These are phyloP conservation scores for Masnerella sp. DNA, from an alignment of 2,888 invertebrate species.

Conservation along the genomic window DNA sequence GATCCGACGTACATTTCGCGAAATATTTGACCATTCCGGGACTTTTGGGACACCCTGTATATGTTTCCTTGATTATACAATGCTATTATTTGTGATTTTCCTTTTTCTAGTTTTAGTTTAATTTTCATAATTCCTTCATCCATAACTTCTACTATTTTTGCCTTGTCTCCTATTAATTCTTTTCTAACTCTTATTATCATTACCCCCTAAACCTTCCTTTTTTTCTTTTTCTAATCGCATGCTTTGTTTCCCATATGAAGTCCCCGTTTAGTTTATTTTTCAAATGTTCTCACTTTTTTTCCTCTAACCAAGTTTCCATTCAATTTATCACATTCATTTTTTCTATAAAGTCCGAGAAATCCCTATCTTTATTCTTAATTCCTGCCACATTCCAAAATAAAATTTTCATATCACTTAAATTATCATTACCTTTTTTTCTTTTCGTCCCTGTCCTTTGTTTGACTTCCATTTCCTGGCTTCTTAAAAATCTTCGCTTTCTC, in stretches of 20 bases:
- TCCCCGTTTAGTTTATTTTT: background rate
- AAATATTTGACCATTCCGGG: too few species aligned
- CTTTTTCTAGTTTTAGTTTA: background rate
- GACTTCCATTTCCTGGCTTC: too few species aligned
- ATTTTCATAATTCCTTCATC: background rate
- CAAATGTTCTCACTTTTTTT: slow-evolving; percentile 27
- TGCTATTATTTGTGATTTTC: too few species aligned
- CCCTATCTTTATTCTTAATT: slow-evolving; percentile 48
- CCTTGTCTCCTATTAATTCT: background rate
- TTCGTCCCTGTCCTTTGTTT: background rate
- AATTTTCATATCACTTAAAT: background rate
- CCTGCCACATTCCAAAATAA: slow-evolving; percentile 58
- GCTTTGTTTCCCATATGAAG: background rate
- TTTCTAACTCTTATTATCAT: background rate
- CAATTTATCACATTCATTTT: slow-evolving; percentile 44
- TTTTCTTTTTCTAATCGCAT: background rate
- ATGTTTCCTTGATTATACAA: too few species aligned
- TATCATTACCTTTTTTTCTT: background rate
- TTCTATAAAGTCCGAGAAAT: slow-evolving; percentile 47
- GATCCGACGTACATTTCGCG: too few species aligned
- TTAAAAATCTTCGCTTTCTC: background rate
- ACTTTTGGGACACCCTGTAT: too few species aligned
- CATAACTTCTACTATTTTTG: background rate
- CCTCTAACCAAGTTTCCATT: slow-evolving; percentile 57
- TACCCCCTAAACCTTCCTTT: background rate